These are phyloP conservation scores for Troides oblongomaculatus DNA, from an alignment of 2,888 invertebrate species.

Conservation along the genomic window DNA sequence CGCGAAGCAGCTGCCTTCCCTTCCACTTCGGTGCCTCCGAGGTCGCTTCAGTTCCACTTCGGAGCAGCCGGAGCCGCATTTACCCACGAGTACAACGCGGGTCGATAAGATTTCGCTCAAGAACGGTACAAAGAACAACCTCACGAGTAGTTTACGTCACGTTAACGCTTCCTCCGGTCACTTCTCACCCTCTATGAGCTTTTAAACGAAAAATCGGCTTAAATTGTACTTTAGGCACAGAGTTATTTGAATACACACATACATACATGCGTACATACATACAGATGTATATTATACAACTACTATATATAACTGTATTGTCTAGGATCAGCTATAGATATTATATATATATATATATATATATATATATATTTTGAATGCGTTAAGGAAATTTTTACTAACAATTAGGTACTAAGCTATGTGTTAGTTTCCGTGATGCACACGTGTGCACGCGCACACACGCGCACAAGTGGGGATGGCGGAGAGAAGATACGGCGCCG, in stretches of 20 bases:
- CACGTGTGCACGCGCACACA: constrained; percentile 35
- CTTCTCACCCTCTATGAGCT: constrained; percentile 69
- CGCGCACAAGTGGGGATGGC: constrained; percentile 47
- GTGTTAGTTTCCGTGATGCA: constrained; percentile 48
- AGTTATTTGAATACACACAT: constrained; percentile 55
- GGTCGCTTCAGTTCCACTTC: neutral
- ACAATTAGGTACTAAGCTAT: constrained; percentile 73
- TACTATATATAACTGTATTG: constrained; percentile 61
- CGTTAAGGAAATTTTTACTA: constrained; percentile 78
- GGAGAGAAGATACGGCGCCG: constrained; percentile 15
- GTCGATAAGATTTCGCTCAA: constrained; percentile 44
- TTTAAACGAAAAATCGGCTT: constrained; percentile 67
- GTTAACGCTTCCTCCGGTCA: constrained; percentile 56
- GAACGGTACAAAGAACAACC: constrained; percentile 48
- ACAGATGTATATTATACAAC: constrained; percentile 73
- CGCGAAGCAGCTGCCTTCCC: neutral
- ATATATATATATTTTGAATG: constrained; percentile 80
- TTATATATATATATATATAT: constrained; percentile 51
- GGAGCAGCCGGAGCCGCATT: constrained; percentile 23
- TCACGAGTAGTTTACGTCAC: constrained; percentile 44
- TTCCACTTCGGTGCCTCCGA: too few species aligned
- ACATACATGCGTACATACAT: constrained; percentile 36
- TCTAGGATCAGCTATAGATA: constrained; percentile 65
- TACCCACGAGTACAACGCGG: constrained; percentile 36
- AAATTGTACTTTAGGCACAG: constrained; percentile 77